phyloP scores from a whole-genome alignment of 2,797 vertebrate species.

The Argya squamiceps region DNA sequence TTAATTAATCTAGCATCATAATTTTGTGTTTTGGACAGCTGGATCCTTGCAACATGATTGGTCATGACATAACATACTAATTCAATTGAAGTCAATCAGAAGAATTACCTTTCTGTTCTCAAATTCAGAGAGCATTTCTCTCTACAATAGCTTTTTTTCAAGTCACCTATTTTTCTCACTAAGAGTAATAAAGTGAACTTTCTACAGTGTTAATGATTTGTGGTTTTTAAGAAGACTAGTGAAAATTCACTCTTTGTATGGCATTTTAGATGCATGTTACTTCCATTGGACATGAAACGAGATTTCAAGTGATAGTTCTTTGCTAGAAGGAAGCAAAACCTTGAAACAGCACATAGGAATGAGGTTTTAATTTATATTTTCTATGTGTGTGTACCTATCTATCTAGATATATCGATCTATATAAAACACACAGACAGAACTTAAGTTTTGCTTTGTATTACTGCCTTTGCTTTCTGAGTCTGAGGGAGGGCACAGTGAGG shows the following conservation, averaged over 20 bases:
- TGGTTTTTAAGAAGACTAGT: neutral
- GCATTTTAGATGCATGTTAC: neutral
- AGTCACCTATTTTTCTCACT: neutral
- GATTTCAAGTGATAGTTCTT: neutral
- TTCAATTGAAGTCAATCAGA: neutral
- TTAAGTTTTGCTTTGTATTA: neutral
- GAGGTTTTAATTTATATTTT: neutral
- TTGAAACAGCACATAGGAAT: neutral
- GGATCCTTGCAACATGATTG: neutral
- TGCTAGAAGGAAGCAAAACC: neutral
- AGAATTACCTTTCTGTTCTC: neutral
- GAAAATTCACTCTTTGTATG: neutral
- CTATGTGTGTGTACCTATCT: fast-evolving
- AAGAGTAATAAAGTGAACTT: neutral
- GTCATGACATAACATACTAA: neutral
- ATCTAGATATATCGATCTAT: fast-evolving
- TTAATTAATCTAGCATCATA: neutral
- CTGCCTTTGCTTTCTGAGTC: neutral
- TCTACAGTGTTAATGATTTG: neutral
- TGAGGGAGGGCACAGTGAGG: neutral
- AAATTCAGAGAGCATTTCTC: neutral
- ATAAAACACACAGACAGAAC: fast-evolving
- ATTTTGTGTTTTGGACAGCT: neutral
- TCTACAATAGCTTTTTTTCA: neutral
- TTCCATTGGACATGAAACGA: neutral